Evolutionary conservation across 2,888 invertebrate genomes (phyloP).

Genomic region (Drosophila buzzatii): DNA sequence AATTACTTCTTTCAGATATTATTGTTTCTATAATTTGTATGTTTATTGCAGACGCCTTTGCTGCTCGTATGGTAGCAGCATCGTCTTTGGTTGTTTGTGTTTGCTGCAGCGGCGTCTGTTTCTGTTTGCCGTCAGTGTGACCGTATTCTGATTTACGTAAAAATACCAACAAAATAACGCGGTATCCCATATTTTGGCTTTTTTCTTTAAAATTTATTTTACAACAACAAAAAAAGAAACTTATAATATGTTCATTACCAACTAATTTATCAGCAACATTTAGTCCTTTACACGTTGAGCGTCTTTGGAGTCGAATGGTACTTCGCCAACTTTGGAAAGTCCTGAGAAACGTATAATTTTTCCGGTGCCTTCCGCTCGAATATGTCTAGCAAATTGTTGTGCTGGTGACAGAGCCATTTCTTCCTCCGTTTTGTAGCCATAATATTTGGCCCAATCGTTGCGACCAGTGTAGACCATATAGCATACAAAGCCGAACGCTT

Average conservation of each 20-base stretch:
- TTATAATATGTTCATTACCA: conserved; percentile 26
- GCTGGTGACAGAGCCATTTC: conserved; percentile 87
- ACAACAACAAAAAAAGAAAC: conserved; percentile 34
- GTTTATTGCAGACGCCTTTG: conserved; percentile 25
- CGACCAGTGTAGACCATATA: conserved; percentile 88
- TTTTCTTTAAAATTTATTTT: conserved; percentile 41
- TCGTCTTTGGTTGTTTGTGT: conserved; percentile 55
- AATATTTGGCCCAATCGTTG: conserved; percentile 89
- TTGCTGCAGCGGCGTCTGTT: conserved; percentile 62
- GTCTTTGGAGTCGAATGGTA: conserved; percentile 67
- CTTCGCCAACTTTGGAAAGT: conserved; percentile 77
- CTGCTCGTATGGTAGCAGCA: conserved; percentile 44
- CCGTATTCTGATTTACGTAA: conserved; percentile 11
- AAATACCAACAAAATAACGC: conserved; percentile 20
- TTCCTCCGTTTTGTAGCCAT: conserved; percentile 88
- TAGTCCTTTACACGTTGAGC: conserved; percentile 53
- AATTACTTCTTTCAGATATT: conserved; percentile 18
- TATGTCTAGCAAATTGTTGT: conserved; percentile 76
- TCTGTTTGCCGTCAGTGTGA: conserved; percentile 56
- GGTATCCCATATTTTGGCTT: conserved; percentile 13
- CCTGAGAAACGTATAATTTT: conserved; percentile 83
- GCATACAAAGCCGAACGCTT: conserved; percentile 89
- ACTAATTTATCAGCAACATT: conserved; percentile 21
- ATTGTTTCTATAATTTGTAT: conserved; percentile 11
- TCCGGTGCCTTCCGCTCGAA: conserved; percentile 82